Base-by-base conservation (phyloP, 2,888 invertebrate species). In the Pocota personata region DNA sequence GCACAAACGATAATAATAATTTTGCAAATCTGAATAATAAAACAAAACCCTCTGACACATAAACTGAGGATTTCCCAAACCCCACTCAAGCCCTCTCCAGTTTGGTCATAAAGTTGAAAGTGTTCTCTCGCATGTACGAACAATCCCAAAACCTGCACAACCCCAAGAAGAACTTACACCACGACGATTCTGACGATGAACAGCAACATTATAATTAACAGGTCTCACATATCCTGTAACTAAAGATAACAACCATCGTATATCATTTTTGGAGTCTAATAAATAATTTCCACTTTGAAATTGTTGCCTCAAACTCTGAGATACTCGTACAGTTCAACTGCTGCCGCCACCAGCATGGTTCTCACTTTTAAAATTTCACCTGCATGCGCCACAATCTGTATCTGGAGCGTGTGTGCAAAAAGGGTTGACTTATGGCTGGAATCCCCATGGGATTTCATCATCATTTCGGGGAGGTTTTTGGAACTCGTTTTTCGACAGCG, bases 221-320 rank as follows among this genome's bases (percentile, higher is more conserved):
- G 58, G 79, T 58, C 48, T 84, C 73, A 69, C 83, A 79, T 84
- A 84, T 84, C 83, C 75, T 84, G 83, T 84, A 84, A 84, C 83
- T 69, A 73, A 69, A 84, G 83, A 84, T 84, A 79, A 75, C 75
- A 84, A 79, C 79, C 83, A n/a, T 75, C 69, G 64, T 79, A 75
- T 69, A 78, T 84, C 79, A 84, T 75, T 84, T 84, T 75, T 50
- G 50, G 67, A 69, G 57, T 69, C 67, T 79, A 84, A 84, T 84
- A 84, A 84, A 84, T 79, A 84, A 84, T 84, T 79, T 69, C 16
- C 50, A 60, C 52, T 67, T 55, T 83, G 72, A 67, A 83, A 72
- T 69, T 60, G 79, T 48, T 57, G 57, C 57, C 77, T 52, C 50
- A 43, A 78, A 48, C 62, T 40, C 60, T 14, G 19, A 48, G 14